Evolutionary conservation across 2,888 invertebrate species (phyloP), one percentile per base, ranked within the genome.

Genomic region (Tetragonisca angustula): DNA sequence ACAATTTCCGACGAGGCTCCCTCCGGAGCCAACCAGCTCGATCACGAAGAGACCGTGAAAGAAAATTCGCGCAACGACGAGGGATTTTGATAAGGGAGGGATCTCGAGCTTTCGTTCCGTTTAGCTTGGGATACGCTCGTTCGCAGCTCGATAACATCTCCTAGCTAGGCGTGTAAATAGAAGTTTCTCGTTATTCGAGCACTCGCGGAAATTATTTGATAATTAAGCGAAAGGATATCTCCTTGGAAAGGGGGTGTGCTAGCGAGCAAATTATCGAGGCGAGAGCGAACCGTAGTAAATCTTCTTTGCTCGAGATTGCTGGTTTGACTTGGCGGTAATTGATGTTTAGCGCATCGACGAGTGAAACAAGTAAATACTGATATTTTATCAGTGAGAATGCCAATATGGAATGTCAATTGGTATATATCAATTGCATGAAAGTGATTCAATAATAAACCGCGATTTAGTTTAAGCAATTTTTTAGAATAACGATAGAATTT

Each of bases 1-100:
- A 77, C 83, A 74, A 84, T 77, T 84, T 74, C 70, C 74, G 74
- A 11, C 27, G 81, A 64, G 79, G 61, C 24, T 64, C 72, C 69
- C 59, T 13, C 19, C 11, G 70, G 56, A 52, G 59, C 59, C 43
- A 61, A 81, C 81, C 75, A 56, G 52, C 24, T 43, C 49, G 24
- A 21, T 43, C 49, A 36, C 50, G 54, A 21, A 19, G 15, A 21
- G 50, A 43, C 54, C 6, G 43, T 27, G 64, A 24, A 43, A 69
- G 73, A 81, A 43, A 62, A 73, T n/a, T 61, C 21, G 24, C n/a
- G 24, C 43, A 50, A 9, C 24, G 69, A 69, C 69, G 62, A 49
- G 69, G 56, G 69, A 59, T 69, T 59, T 15, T 17, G 9, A 49
- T 43, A 11, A 24, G 32, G 21, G 24, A n/a, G 4, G 56, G 64